A percentile compares a stretch with the other conserved stretches of the same genome.
Evolutionary conservation across 64 coral and sea anemone species (phyloP).

Genomic region (Cladopsammia gracilis): DNA sequence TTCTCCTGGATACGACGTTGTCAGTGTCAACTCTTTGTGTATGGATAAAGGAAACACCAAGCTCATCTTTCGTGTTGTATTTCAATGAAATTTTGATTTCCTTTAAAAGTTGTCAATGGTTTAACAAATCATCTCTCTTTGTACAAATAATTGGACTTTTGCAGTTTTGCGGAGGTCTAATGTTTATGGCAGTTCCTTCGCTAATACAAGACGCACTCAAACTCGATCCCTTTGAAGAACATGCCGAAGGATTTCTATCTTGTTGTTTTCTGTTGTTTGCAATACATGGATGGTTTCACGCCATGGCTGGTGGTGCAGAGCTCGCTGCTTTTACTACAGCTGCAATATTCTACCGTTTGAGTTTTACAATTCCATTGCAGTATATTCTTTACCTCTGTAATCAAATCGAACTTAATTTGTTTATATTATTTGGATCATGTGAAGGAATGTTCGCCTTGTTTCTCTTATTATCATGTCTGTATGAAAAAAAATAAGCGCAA

Average conservation of each 20-base stretch:
- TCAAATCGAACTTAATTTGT: background rate
- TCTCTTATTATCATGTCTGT: background rate
- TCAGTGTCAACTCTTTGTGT: background rate
- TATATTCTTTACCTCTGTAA: background rate
- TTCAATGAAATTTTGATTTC: background rate
- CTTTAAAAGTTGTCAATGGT: background rate
- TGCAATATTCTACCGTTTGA: background rate
- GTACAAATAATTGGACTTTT: slow-evolving; percentile 6
- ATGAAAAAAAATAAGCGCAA: background rate
- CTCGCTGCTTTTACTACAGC: background rate
- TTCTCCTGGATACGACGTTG: background rate
- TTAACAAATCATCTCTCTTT: background rate
- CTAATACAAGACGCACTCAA: background rate
- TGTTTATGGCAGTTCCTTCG: background rate
- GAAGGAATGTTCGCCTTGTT: background rate
- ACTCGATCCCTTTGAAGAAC: background rate
- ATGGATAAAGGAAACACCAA: background rate
- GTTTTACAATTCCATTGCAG: background rate
- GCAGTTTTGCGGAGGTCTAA: background rate
- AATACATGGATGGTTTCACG: slow-evolving; percentile 9
- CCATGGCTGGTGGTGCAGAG: background rate
- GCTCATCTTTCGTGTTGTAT: background rate
- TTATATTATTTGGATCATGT: slow-evolving; percentile 15
- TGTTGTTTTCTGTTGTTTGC: background rate
- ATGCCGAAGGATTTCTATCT: background rate